phyloP scores from a whole-genome alignment of 2,797 vertebrate species.

The Limosa lapponica region DNA sequence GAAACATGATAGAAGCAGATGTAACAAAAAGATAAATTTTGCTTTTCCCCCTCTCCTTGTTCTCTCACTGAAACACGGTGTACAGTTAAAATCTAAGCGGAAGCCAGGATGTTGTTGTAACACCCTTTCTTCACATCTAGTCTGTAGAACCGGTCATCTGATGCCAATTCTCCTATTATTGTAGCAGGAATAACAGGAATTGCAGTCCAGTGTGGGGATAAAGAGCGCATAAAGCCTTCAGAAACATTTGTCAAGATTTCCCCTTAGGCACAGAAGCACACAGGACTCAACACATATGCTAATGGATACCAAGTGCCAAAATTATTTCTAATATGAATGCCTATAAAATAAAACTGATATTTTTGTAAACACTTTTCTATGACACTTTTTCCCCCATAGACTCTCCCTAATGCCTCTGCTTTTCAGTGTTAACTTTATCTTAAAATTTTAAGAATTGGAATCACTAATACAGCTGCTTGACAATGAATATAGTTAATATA shows the following conservation, averaged over 20 bases:
- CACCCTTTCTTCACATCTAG: constrained; percentile 32
- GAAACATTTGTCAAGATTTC: constrained; percentile 50
- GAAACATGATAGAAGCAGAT: not conserved
- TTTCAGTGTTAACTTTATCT: not conserved
- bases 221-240: constrained; percentile 46
- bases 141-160: not conserved
- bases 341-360: not conserved
- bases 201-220: not conserved
- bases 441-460: not conserved
- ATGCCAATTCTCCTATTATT: constrained; percentile 15
- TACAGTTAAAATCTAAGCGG: not conserved
- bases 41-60: not conserved
- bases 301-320: not conserved
- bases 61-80: not conserved
- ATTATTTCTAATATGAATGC: not conserved
- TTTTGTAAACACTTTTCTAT: not conserved
- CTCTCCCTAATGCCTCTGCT: not conserved
- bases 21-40: not conserved
- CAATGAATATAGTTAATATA: not conserved
- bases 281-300: not conserved
- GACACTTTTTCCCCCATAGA: not conserved
- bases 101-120: constrained; percentile 4
- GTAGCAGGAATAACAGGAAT: not conserved
- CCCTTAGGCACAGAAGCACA: not conserved
- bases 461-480: not conserved